Conservation (phyloP, 2,888 invertebrate genomes). For the Stegana nigrithorax region DNA sequence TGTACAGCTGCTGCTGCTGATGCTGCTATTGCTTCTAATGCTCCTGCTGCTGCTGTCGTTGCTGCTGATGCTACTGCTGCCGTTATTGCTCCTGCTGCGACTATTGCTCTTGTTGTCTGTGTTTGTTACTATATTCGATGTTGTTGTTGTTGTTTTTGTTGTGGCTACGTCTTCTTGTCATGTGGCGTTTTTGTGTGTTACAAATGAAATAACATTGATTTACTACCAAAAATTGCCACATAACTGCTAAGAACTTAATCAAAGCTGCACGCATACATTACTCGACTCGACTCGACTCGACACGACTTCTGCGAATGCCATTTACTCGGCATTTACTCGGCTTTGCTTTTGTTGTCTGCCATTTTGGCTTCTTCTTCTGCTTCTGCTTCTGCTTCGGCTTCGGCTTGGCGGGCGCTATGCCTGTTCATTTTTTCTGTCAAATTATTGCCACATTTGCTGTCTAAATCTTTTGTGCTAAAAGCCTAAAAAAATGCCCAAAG, state of each 20-base stretch:
- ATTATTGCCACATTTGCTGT: slow-evolving; percentile 18
- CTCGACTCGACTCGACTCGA: neutral
- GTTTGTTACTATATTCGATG: too few species aligned
- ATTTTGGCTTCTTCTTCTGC: neutral
- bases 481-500: neutral
- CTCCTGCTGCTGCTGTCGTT: too few species aligned
- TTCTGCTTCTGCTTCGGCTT: neutral
- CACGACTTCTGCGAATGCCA: neutral
- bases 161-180: too few species aligned
- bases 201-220: slow-evolving; percentile 6
- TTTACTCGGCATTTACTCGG: neutral
- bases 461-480: slow-evolving; percentile 7
- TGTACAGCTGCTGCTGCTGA: too few species aligned
- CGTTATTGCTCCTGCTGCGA: too few species aligned
- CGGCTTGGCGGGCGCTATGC: neutral
- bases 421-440: slow-evolving; percentile 14
- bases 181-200: neutral
- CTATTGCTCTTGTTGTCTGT: too few species aligned
- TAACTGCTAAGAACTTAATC: slow-evolving; percentile 8
- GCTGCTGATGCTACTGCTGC: too few species aligned
- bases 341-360: neutral
- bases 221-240: slow-evolving; percentile 14
- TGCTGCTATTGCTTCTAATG: too few species aligned
- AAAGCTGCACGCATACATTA: neutral
- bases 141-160: too few species aligned